Conservation (phyloP, 1,140 invertebrate species). For the Trypoxylus dichotomus region DNA sequence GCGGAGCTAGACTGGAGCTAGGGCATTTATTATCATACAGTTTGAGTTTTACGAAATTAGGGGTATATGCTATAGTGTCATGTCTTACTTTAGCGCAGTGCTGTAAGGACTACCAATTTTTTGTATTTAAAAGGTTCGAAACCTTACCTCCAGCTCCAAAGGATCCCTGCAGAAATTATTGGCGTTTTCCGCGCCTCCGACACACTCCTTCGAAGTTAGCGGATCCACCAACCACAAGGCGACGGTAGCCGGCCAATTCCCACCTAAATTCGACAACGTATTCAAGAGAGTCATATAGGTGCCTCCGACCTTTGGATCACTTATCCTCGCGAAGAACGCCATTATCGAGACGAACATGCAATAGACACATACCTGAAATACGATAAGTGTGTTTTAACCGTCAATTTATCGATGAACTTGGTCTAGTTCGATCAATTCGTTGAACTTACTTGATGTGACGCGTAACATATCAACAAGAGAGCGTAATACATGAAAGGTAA, state of each 20-base stretch:
- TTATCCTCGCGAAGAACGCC: constrained; percentile 83
- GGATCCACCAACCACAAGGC: constrained; percentile 91
- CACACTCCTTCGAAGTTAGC: constrained; percentile 80
- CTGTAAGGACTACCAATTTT: too few relatives aligned
- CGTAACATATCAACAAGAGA: constrained; percentile 76
- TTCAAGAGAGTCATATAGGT: constrained; percentile 99
- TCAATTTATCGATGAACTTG: neutral
- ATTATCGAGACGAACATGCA: constrained; percentile 71
- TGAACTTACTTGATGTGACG: constrained; percentile 83
- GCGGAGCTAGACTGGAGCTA: too few relatives aligned
- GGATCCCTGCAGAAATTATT: constrained; percentile 59
- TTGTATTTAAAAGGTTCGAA: too few relatives aligned
- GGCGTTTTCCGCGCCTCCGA: constrained; percentile 54
- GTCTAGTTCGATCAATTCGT: too few relatives aligned
- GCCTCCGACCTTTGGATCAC: constrained; percentile 92
- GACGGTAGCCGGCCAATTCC: constrained; percentile 94
- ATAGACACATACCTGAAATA: constrained; percentile 61
- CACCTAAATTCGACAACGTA: constrained; percentile 94
- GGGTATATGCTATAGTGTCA: too few relatives aligned
- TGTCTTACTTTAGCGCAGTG: too few relatives aligned
- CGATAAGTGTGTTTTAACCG: neutral
- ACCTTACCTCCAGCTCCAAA: constrained; percentile 56
- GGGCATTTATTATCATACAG: too few relatives aligned
- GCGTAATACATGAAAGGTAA: constrained; percentile 82
- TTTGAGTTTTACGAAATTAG: too few relatives aligned